Evolutionary conservation across 1,140 invertebrate species (phyloP).

Genomic region (Zaprionus nigranus): DNA sequence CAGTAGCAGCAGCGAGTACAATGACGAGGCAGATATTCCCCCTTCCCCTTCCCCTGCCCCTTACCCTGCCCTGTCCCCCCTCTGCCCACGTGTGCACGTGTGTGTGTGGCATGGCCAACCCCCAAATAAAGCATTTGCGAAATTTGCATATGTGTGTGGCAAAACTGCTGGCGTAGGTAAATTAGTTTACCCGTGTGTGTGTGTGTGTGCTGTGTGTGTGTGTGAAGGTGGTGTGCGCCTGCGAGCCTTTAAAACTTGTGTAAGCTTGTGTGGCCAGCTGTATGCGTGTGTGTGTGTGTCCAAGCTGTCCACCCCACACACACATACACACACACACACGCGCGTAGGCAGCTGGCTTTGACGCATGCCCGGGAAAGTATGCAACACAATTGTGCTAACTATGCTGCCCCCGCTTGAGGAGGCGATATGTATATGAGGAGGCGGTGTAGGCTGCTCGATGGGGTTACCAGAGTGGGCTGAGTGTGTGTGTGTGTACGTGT

Average conservation of each 20-base stretch:
- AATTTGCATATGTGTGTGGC: conserved; percentile 73
- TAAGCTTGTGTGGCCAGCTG: conserved; percentile 18
- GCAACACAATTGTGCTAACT: conserved; percentile 81
- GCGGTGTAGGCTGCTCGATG: conserved; percentile 5
- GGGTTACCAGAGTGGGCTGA: conserved; percentile 19
- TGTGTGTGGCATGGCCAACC: conserved; percentile 51
- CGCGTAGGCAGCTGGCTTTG: conserved; percentile 57
- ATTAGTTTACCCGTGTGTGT: conserved; percentile 57
- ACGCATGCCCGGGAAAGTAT: conserved; percentile 78
- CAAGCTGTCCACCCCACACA: conserved; percentile 34
- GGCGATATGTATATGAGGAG: background rate
- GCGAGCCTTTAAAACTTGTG: conserved; percentile 17
- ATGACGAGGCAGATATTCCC: conserved; percentile 37
- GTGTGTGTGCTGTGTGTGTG: conserved; percentile 39
- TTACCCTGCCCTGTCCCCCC: background rate
- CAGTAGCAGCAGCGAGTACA: conserved; percentile 29
- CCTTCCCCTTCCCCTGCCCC: background rate
- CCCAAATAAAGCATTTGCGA: conserved; percentile 65
- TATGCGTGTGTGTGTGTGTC: conserved; percentile 19
- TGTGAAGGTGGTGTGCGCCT: conserved; percentile 45
- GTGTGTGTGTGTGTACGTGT: conserved; percentile 4
- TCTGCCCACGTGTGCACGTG: background rate
- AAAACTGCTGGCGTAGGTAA: conserved; percentile 80
- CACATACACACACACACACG: conserved; percentile 3
- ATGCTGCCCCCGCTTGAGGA: conserved; percentile 48